These are phyloP conservation scores for Diplodus sargus DNA, from an alignment of 2,797 vertebrate genomes.

Conservation along the genomic window DNA sequence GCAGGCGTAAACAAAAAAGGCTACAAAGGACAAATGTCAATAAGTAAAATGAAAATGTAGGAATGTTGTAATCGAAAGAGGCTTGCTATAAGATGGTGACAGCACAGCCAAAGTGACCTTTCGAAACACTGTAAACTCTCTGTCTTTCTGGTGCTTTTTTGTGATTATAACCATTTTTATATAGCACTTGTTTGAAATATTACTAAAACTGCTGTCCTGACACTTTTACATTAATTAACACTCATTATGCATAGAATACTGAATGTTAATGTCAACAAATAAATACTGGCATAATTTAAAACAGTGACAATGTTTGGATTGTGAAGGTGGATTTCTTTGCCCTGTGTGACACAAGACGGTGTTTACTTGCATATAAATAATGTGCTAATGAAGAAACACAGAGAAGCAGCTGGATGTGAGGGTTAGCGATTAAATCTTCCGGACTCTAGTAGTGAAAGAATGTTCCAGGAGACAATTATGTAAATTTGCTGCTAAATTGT, in stretches of 20 bases:
- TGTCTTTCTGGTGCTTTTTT: background rate
- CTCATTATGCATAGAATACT: background rate
- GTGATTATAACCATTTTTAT: background rate
- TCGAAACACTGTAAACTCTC: background rate
- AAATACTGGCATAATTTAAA: conserved; percentile 9
- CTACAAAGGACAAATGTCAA: background rate
- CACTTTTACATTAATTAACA: conserved; percentile 1
- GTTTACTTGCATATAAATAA: conserved; percentile 59
- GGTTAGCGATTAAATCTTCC: conserved; percentile 30
- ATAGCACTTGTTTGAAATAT: background rate
- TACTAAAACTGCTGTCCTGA: background rate
- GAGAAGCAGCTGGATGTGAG: conserved; percentile 42
- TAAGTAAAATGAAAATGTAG: background rate
- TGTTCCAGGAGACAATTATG: conserved; percentile 40
- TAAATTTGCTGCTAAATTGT: conserved; percentile 32
- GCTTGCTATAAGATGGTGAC: conserved; percentile 2
- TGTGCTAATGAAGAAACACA: conserved; percentile 53
- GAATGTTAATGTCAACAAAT: conserved; percentile 2
- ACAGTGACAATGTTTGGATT: conserved; percentile 17
- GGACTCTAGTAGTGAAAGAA: conserved; percentile 31
- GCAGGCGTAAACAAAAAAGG: background rate
- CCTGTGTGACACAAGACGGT: conserved; percentile 27
- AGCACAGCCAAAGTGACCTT: background rate
- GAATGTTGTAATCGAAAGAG: background rate
- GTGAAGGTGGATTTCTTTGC: conserved; percentile 27